Evolutionary conservation across 1,140 invertebrate genomes (phyloP).

Genomic region (Proales similis): DNA sequence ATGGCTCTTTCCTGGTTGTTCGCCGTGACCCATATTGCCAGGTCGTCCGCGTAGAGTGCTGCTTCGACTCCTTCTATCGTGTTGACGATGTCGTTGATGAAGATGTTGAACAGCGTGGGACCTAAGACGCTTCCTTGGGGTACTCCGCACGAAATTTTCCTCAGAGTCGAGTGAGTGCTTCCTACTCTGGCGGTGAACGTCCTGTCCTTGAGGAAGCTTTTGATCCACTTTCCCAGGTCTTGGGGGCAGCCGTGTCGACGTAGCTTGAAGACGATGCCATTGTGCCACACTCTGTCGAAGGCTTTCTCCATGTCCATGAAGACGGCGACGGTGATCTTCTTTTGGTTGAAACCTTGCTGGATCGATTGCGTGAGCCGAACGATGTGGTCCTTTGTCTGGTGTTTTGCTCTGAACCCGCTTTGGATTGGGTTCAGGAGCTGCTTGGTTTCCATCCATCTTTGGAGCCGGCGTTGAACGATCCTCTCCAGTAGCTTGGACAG

Average conservation of each 20-base stretch:
- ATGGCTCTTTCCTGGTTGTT: not conserved
- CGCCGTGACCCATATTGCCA: not conserved
- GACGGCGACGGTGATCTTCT: conserved; percentile 42
- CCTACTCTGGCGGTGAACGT: conserved; percentile 3
- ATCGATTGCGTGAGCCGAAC: conserved; percentile 46
- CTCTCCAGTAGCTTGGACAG: conserved; percentile 38
- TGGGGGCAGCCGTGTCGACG: not conserved
- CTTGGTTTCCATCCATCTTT: conserved; percentile 31
- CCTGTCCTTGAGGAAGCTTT: not conserved
- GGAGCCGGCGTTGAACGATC: conserved; percentile 30
- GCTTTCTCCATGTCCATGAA: conserved; percentile 51
- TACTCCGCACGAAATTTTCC: conserved; percentile 22
- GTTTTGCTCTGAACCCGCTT: conserved; percentile 43
- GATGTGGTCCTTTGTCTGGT: conserved; percentile 48
- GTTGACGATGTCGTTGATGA: conserved; percentile 28
- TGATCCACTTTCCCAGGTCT: not conserved
- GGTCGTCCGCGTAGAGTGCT: not conserved
- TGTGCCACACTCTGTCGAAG: conserved; percentile 49
- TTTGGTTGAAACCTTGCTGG: conserved; percentile 43
- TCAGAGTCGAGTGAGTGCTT: not conserved
- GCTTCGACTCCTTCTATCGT: not conserved
- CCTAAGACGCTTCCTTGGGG: conserved; percentile 9
- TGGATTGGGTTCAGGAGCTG: conserved; percentile 26
- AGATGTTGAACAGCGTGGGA: conserved; percentile 15
- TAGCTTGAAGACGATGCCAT: conserved; percentile 46